Evolutionary conservation across 2,888 invertebrate genomes (phyloP).

Genomic region (Cryptus armator): DNA sequence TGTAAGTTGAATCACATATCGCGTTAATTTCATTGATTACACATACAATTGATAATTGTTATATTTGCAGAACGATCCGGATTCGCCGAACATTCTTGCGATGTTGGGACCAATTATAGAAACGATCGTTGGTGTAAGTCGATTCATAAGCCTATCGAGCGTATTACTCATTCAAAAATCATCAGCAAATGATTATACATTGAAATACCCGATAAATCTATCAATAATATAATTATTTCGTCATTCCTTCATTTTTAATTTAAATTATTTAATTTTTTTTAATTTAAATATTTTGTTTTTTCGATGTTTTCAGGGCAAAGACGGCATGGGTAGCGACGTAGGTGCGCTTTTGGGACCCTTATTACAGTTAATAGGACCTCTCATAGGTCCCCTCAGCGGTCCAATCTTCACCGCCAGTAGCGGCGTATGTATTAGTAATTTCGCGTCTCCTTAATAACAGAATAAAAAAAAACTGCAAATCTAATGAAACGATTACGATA

Average conservation of each 20-base stretch:
- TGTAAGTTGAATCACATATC: constrained; percentile 70
- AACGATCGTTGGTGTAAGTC: constrained; percentile 70
- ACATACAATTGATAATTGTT: not conserved
- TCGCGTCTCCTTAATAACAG: not conserved
- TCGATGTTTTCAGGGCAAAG: constrained; percentile 75
- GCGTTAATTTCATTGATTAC: not conserved
- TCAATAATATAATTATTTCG: not conserved
- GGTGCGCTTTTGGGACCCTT: constrained; percentile 80
- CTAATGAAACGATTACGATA: constrained; percentile 21
- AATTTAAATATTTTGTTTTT: too few species aligned
- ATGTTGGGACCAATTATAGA: constrained; percentile 74
- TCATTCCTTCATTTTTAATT: too few species aligned
- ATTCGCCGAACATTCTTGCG: constrained; percentile 72
- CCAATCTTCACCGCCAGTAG: constrained; percentile 79
- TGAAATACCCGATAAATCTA: not conserved
- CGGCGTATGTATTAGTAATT: constrained; percentile 75
- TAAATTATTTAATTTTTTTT: too few species aligned
- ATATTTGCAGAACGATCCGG: constrained; percentile 64
- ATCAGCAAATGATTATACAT: not conserved
- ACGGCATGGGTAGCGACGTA: constrained; percentile 79
- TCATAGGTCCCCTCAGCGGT: constrained; percentile 81
- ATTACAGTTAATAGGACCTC: constrained; percentile 77
- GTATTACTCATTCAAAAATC: not conserved
- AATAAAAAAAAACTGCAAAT: constrained; percentile 71
- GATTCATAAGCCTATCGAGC: constrained; percentile 14